Evolutionary conservation across 2,113 vertebrate species (phyloP), one percentile per base, ranked within the genome.

Genomic region (Donacobius atricapilla): DNA sequence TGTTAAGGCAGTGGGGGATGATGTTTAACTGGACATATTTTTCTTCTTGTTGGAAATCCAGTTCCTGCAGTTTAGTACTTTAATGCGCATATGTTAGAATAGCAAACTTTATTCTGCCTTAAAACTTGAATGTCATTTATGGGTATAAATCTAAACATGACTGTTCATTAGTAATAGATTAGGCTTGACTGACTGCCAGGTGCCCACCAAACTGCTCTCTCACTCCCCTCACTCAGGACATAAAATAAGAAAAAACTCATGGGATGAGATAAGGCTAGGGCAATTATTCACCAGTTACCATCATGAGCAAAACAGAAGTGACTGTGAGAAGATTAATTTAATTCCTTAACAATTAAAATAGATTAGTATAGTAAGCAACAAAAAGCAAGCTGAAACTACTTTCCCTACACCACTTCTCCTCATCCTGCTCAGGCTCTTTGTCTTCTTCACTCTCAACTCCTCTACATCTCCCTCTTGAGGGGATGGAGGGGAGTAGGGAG

Each of bases 381-480:
- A 63, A 79, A 78, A 21, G 0, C 3, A 39, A 71, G 18, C 14
- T 24, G 45, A 79, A 90, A 3, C 1, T 7, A 15, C 4, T 24
- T 73, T 78, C 30, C 6, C 15, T 81, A 4, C 25, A 33, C 8
- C 15, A 47, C 20, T 77, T 89, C 8, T 15, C 13, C 4, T 7
- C 5, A 7, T 70, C 16, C 27, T 61, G 50, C 37, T 70, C 50
- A 48, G 19, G 2, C 2, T 84, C 3, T 15, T 70, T 65, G 7
- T 44, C 6, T 48, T 24, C 24, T 50, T 92, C 30, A 25, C 13
- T 63, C 18, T 13, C 3, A 5, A 54, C 30, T 75, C 18, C 50
- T 51, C 6, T 30, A 13, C 18, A 13, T n/a, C 6, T 2, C 9
- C 7, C 6, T 53, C 31, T 75, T 1, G 0, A 4, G 63, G n/a